phyloP scores from a whole-genome alignment of 2,888 invertebrate genomes.

The Crossocerus cetratus region DNA sequence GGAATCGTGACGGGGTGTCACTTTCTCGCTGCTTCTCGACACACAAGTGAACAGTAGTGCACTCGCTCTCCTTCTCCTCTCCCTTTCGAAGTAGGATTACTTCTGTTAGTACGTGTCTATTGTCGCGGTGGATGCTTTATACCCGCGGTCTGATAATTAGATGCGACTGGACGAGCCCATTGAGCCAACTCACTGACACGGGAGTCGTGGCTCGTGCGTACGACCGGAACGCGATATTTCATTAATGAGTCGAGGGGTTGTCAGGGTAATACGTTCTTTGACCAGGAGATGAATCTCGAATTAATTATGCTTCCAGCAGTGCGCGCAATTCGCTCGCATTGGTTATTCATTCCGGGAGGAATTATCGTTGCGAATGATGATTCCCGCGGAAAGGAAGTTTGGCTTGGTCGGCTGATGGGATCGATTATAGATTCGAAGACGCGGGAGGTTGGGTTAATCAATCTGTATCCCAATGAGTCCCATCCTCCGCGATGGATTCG shows the following conservation, averaged over 20 bases:
- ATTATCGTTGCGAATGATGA: neutral
- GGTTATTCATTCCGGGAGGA: neutral
- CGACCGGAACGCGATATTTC: slow-evolving; percentile 28
- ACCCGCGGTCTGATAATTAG: slow-evolving; percentile 27
- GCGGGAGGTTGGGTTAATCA: neutral
- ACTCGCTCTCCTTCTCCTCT: neutral
- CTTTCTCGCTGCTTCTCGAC: too few relatives aligned
- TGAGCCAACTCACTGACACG: slow-evolving; percentile 18
- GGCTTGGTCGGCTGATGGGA: neutral
- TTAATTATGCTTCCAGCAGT: slow-evolving; percentile 14
- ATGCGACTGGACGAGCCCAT: slow-evolving; percentile 14
- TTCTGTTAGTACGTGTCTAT: slow-evolving; percentile 10
- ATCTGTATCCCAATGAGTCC: neutral
- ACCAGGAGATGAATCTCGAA: slow-evolving; percentile 16
- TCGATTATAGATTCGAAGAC: neutral
- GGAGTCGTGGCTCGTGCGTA: neutral
- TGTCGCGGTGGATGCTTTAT: slow-evolving; percentile 16
- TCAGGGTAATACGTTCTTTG: neutral
- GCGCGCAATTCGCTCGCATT: neutral
- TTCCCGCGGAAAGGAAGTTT: neutral
- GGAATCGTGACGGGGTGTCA: too few relatives aligned
- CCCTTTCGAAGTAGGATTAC: neutral
- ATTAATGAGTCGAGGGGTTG: neutral
- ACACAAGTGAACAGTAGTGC: neutral
- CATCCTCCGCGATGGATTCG: neutral